Conservation (phyloP, 2,113 vertebrate species). For the Columba livia region DNA sequence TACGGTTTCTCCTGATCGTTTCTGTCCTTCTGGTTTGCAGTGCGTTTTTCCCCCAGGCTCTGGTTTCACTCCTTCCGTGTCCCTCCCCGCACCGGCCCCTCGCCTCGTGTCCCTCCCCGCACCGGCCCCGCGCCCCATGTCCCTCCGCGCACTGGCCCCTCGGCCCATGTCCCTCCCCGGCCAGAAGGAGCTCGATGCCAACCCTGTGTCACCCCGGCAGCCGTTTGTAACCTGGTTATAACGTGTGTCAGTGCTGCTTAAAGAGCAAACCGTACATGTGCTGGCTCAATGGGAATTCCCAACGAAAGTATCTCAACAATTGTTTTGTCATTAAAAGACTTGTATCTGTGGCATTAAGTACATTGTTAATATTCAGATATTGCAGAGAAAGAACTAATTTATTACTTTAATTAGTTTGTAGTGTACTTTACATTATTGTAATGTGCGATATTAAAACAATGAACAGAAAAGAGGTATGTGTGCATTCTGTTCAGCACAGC, state of each 20-base stretch:
- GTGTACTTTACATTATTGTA: slow-evolving; percentile 17
- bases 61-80: neutral
- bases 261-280: neutral
- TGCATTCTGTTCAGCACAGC: slow-evolving; percentile 16
- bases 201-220: neutral
- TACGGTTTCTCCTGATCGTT: neutral
- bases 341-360: neutral
- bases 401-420: slow-evolving; percentile 47
- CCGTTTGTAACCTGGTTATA: neutral
- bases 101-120: too few relatives aligned
- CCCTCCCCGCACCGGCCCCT: too few relatives aligned
- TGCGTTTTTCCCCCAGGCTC: rapidly evolving
- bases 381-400: slow-evolving; percentile 25
- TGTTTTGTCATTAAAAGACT: neutral
- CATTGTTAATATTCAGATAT: slow-evolving; percentile 1
- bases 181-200: neutral
- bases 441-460: slow-evolving; percentile 43
- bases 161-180: neutral
- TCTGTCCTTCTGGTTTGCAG: neutral
- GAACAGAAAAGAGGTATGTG: slow-evolving; percentile 23
- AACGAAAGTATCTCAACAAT: neutral
- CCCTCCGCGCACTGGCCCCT: too few relatives aligned
- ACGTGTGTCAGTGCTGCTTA: neutral
- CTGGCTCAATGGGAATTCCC: neutral
- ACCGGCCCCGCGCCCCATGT: too few relatives aligned